Conservation (phyloP, 2,797 vertebrate genomes). For the Margarornis squamiger region DNA sequence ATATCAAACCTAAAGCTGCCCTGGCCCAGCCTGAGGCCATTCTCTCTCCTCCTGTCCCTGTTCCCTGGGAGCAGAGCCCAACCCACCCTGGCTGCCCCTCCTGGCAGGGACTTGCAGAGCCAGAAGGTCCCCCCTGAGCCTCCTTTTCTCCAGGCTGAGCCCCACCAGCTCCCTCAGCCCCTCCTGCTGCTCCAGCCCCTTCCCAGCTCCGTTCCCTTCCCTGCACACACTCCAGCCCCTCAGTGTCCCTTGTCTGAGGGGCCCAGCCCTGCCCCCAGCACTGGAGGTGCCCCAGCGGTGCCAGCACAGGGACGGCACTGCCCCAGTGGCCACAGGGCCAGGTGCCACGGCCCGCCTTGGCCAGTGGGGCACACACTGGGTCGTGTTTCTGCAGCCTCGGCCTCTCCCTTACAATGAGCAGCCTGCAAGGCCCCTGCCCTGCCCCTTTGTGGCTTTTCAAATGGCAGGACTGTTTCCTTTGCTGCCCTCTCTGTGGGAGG, state of each 20-base stretch:
- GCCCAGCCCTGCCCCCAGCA: neutral
- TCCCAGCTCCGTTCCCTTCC: accelerated
- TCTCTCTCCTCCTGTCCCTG: neutral
- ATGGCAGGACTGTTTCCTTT: conserved; percentile 21
- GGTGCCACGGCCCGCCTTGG: neutral
- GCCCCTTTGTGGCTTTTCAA: conserved; percentile 31
- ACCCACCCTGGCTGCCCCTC: neutral
- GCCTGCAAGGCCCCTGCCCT: conserved; percentile 41
- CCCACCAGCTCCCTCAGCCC: neutral
- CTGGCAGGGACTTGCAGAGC: neutral
- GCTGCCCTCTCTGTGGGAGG: neutral
- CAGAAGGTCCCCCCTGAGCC: neutral
- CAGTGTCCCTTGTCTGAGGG: accelerated
- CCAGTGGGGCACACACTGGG: neutral
- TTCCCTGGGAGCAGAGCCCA: neutral
- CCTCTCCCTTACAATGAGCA: neutral
- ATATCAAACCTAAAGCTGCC: accelerated
- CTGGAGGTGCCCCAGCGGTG: neutral
- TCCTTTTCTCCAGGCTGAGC: neutral
- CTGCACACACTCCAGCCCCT: neutral
- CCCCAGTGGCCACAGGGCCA: too few relatives aligned
- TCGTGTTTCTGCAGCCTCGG: neutral
- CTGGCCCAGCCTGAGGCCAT: accelerated
- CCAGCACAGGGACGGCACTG: neutral
- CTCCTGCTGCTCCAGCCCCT: neutral